Evolutionary conservation across 2,888 invertebrate genomes (phyloP).

Genomic region (Eristalis intricaria): DNA sequence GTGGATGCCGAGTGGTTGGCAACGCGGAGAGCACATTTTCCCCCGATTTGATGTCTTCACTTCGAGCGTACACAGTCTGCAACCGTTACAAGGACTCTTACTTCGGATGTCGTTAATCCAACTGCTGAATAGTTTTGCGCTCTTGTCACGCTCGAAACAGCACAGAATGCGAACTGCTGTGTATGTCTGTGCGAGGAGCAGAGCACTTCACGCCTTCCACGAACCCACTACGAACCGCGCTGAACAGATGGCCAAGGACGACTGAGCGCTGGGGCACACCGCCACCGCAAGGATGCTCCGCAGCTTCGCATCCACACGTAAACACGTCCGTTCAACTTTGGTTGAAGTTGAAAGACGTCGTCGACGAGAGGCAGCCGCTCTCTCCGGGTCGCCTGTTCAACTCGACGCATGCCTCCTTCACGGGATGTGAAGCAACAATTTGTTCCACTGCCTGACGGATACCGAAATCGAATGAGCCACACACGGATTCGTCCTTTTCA

Average conservation of each 20-base stretch:
- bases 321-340: slow-evolving; percentile 25
- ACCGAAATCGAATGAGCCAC: slow-evolving; percentile 64
- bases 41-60: slow-evolving; percentile 25
- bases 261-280: slow-evolving; percentile 14
- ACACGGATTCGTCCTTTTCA: slow-evolving; percentile 25
- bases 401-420: slow-evolving; percentile 59
- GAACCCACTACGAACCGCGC: background rate
- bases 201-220: slow-evolving; percentile 1
- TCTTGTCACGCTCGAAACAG: background rate
- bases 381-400: slow-evolving; percentile 34
- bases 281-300: slow-evolving; percentile 27
- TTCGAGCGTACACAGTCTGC: slow-evolving; percentile 7
- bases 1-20: background rate
- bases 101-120: slow-evolving; percentile 29
- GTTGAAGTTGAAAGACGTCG: slow-evolving; percentile 39
- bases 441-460: slow-evolving; percentile 55
- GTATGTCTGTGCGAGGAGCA: background rate
- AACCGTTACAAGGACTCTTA: slow-evolving; percentile 37
- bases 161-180: background rate
- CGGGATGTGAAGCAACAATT: slow-evolving; percentile 63
- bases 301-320: background rate
- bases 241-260: slow-evolving; percentile 38
- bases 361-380: background rate
- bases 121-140: background rate
- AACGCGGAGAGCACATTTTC: slow-evolving; percentile 9